phyloP scores from a whole-genome alignment of 2,113 vertebrate species.

The Notiomystis cincta region DNA sequence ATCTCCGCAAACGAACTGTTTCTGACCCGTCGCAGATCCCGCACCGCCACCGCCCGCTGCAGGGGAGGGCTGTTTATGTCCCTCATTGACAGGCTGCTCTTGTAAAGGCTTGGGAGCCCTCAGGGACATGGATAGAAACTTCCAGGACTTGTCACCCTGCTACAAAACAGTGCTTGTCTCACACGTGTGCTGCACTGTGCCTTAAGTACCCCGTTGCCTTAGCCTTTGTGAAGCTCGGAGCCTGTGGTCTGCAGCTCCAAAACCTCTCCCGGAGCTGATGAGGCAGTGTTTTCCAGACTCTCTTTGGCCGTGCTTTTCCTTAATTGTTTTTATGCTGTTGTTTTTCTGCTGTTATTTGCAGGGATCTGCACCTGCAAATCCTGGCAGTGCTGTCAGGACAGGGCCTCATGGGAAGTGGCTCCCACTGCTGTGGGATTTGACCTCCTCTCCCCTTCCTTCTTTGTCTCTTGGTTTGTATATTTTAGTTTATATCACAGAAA shows the following conservation, averaged over 20 bases:
- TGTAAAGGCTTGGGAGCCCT: neutral
- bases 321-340: conserved; percentile 24
- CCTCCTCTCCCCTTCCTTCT: neutral
- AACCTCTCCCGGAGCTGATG: neutral
- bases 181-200: neutral
- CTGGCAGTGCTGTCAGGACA: neutral
- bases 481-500: neutral
- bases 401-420: conserved; percentile 7
- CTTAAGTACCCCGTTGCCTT: neutral
- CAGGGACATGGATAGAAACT: neutral
- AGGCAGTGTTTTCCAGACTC: conserved; percentile 38
- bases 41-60: neutral
- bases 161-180: neutral
- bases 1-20: neutral
- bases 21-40: conserved; percentile 19
- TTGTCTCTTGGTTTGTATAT: neutral
- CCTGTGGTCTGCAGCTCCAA: neutral
- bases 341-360: conserved; percentile 48
- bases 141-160: conserved; percentile 29
- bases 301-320: conserved; percentile 10
- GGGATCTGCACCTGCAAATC: conserved; percentile 49
- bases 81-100: conserved; percentile 1
- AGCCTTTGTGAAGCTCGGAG: neutral
- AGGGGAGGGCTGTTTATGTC: neutral
- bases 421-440: neutral